Conservation (phyloP, 2,888 invertebrate species). For the Steinernema hermaphroditum region DNA sequence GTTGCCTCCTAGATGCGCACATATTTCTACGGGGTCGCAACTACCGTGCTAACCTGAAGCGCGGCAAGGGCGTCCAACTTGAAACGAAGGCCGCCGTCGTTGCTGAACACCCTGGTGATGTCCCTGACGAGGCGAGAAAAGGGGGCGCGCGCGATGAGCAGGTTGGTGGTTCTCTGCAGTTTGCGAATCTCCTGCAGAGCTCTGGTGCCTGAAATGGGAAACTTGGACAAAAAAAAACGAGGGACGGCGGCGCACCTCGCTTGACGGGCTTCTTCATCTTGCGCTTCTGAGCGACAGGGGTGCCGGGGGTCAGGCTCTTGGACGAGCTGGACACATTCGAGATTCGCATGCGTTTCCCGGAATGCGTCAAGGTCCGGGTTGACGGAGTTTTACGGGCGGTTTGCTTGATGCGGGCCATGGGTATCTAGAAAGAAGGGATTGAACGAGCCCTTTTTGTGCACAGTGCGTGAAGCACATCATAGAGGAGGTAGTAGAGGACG, state of each 20-base stretch:
- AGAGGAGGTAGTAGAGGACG: too few species aligned
- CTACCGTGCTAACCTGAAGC: background rate
- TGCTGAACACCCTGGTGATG: background rate
- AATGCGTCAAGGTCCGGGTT: background rate
- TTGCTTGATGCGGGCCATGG: background rate
- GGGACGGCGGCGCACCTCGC: background rate
- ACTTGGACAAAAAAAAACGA: background rate
- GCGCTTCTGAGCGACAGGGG: background rate
- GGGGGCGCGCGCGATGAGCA: constrained; percentile 9
- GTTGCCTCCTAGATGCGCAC: background rate
- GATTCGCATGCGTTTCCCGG: constrained; percentile 1
- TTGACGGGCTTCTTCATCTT: constrained; percentile 5
- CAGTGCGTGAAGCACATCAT: too few species aligned
- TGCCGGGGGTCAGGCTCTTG: too few species aligned
- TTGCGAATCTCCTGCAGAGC: constrained; percentile 13
- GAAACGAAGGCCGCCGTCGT: background rate
- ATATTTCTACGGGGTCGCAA: too few species aligned
- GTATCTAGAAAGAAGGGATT: too few species aligned
- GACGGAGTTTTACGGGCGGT: background rate
- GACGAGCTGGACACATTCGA: background rate
- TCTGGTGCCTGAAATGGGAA: background rate
- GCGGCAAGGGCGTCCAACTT: constrained; percentile 2
- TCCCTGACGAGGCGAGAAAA: background rate
- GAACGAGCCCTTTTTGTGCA: too few species aligned
- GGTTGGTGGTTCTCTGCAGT: background rate